phyloP scores from a whole-genome alignment of 2,888 invertebrate genomes.

The Parnassius apollo region DNA sequence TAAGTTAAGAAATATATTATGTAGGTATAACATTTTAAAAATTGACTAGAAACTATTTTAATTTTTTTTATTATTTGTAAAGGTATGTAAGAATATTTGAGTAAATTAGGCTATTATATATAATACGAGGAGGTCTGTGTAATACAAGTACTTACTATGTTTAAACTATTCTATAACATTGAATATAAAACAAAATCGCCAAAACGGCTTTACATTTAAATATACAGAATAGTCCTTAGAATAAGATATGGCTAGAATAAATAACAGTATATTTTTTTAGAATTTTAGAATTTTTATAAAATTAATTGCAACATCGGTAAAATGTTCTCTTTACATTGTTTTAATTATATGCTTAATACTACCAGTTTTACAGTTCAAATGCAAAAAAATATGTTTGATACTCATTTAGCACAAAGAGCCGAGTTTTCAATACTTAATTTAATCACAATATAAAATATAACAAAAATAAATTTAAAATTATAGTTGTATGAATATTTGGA shows the following conservation, averaged over 20 bases:
- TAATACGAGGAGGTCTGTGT: not conserved
- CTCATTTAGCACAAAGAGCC: too few species aligned
- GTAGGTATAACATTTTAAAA: too few species aligned
- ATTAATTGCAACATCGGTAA: not conserved
- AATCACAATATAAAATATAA: too few species aligned
- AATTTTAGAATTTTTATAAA: not conserved
- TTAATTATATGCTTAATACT: not conserved
- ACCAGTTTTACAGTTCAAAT: too few species aligned
- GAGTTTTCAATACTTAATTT: too few species aligned
- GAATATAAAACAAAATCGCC: constrained; percentile 11
- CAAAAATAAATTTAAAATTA: too few species aligned
- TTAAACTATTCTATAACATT: constrained; percentile 1
- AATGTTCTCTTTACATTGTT: not conserved
- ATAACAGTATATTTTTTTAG: not conserved
- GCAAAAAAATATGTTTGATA: too few species aligned
- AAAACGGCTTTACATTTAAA: constrained; percentile 11
- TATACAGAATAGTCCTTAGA: not conserved
- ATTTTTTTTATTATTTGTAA: constrained; percentile 1
- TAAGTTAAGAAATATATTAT: too few species aligned
- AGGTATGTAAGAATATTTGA: not conserved
- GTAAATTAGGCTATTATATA: not conserved
- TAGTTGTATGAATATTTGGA: too few species aligned
- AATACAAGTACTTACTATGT: not conserved
- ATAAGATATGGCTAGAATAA: constrained; percentile 14
- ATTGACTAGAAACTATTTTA: not conserved